phyloP scores from a whole-genome alignment of 1,140 invertebrate species.

The Pseudomyrmex dendroicus region DNA sequence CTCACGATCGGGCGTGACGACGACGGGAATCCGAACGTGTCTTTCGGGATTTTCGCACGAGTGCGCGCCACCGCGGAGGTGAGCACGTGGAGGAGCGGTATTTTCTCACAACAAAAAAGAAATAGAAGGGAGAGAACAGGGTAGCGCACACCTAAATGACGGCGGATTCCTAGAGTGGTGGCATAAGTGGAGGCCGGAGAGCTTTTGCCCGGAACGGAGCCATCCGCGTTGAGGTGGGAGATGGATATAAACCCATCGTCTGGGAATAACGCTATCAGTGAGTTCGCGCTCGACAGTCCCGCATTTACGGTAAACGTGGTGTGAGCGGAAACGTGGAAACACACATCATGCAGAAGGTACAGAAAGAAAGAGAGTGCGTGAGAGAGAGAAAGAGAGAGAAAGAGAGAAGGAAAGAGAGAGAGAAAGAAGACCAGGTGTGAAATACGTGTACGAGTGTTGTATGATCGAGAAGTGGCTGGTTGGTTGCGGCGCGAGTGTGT shows the following conservation, averaged over 20 bases:
- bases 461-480: slow-evolving; percentile 44
- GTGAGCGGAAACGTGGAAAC: slow-evolving; percentile 48
- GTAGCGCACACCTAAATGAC: background rate
- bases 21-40: background rate
- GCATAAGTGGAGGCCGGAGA: slow-evolving; percentile 52
- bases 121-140: background rate
- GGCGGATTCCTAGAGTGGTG: background rate
- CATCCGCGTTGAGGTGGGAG: slow-evolving; percentile 79
- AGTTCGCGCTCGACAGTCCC: slow-evolving; percentile 73
- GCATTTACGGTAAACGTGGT: slow-evolving; percentile 59
- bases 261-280: slow-evolving; percentile 85
- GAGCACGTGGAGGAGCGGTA: slow-evolving; percentile 52
- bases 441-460: slow-evolving; percentile 18
- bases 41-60: slow-evolving; percentile 43
- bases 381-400: too few species aligned
- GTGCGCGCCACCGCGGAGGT: background rate
- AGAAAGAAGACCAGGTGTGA: too few species aligned
- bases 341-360: slow-evolving; percentile 79
- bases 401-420: too few species aligned
- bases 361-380: background rate
- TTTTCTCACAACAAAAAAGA: slow-evolving; percentile 39
- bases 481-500: slow-evolving; percentile 42
- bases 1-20: background rate
- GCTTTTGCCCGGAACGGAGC: slow-evolving; percentile 75
- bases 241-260: slow-evolving; percentile 84